Evolutionary conservation across 2,113 vertebrate genomes (phyloP), one percentile per base, ranked within the genome.

Genomic region (Sporophila hypoxantha): DNA sequence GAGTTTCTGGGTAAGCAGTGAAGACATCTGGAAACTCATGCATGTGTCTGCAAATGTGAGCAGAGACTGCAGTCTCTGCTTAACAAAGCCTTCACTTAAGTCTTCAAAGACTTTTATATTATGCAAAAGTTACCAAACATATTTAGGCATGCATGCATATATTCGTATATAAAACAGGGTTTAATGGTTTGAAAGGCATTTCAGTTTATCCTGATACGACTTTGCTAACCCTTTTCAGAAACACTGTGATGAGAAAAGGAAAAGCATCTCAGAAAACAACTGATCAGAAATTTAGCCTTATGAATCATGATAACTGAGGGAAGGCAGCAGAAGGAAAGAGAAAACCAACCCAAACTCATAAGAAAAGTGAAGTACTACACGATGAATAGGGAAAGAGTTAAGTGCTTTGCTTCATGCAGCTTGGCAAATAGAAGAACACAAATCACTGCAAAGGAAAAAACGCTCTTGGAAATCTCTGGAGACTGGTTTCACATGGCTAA

Each of bases 401-500:
- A 95, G 73, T 91, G 50, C 59, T 94, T 93, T 66, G 68, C 44
- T 85, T 86, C 17, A 7, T 66, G 49, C 27, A 76, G 66, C 76
- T 79, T 90, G 78, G 90, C 67, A 93, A 94, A 94, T 79, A 77
- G 68, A 93, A 70, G 60, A 92, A 56, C 62, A 92, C 90, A 95
- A 93, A 95, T 96, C 88, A 93, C 52, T 93, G 64, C 62, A 91
- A 87, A 88, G 56, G 62, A 42, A 91, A 91, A 88, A 88, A 66
- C 13, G 52, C 7, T 13, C 90, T 93, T 65, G 67, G 90, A 93
- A 91, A 92, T 91, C 96, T 85, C 91, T 70, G 46, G 94, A 92
- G 95, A 82, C 76, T 83, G 55, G 78, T 82, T 96, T 95, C 93
- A 90, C 76, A 75, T 91, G 94, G 86, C 88, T 97, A 97, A 97